Percentiles rank a stretch among this genome's conserved stretches.
Conservation (phyloP, 2,797 vertebrate species). For the Mallotus villosus region DNA sequence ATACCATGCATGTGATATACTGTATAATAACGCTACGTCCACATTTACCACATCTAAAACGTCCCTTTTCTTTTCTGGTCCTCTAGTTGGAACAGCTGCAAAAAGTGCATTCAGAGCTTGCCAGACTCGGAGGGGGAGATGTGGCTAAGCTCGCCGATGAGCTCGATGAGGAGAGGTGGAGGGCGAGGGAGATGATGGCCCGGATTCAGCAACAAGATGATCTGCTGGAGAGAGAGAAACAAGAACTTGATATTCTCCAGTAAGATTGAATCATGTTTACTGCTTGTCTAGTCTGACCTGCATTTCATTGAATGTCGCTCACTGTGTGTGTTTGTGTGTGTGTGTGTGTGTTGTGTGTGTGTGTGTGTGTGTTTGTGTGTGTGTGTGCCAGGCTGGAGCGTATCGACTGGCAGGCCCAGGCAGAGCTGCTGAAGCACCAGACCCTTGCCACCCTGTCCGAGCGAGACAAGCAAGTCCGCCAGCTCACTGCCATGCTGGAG, state of each 20-base stretch:
- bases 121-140: conserved; percentile 79
- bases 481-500: conserved; percentile 74
- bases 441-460: conserved; percentile 83
- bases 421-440: conserved; percentile 83
- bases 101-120: conserved; percentile 80
- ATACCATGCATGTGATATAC: neutral
- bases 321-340: too few relatives aligned
- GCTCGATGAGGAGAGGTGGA: conserved; percentile 78
- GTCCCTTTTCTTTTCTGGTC: conserved; percentile 24
- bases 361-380: neutral
- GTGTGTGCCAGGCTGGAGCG: conserved; percentile 77
- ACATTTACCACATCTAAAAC: neutral
- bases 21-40: neutral
- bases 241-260: conserved; percentile 72
- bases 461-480: conserved; percentile 82
- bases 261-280: conserved; percentile 36
- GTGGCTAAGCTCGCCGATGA: conserved; percentile 68
- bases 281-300: neutral
- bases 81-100: conserved; percentile 85
- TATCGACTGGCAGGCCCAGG: conserved; percentile 79
- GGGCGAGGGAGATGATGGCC: conserved; percentile 64
- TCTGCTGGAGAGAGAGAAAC: conserved; percentile 52
- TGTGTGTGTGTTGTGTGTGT: conserved; percentile 2
- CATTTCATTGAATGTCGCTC: neutral
- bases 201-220: conserved; percentile 59